phyloP scores from a whole-genome alignment of 2,113 vertebrate genomes.

The Dinomys branickii region DNA sequence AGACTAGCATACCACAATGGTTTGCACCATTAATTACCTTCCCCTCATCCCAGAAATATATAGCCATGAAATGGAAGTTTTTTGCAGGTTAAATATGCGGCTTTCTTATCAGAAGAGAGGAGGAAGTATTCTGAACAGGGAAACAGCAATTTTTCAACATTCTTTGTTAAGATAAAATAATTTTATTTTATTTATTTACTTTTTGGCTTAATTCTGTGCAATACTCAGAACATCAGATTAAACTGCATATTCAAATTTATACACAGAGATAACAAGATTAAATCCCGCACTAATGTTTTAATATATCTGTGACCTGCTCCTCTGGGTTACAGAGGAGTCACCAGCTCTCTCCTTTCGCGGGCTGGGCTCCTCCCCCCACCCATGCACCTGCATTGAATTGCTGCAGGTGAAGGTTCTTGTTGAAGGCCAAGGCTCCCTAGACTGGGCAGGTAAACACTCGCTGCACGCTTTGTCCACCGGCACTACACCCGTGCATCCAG shows the following conservation, averaged over 20 bases:
- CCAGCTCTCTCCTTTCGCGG: background rate
- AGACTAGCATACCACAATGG: background rate
- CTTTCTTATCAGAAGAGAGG: background rate
- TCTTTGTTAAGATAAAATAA: background rate
- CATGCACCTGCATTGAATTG: background rate
- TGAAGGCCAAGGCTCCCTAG: background rate
- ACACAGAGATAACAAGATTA: background rate
- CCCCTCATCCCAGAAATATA: background rate
- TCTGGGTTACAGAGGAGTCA: background rate
- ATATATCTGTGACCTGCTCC: background rate
- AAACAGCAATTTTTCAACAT: background rate
- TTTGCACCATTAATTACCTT: background rate
- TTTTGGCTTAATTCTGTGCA: background rate
- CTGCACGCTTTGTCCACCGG: background rate
- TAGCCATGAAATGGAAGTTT: background rate
- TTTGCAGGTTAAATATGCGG: background rate
- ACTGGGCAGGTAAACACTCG: background rate
- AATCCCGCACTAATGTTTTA: background rate
- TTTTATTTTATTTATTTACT: background rate
- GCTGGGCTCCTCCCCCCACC: no score
- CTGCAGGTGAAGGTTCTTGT: background rate
- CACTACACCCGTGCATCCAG: background rate
- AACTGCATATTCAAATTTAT: slow-evolving; percentile 5
- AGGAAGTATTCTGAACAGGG: background rate
- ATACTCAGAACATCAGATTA: background rate